Evolutionary conservation across 2,888 invertebrate species (phyloP), one percentile per base, ranked within the genome.

Genomic region (Pandemis cinnamomeana): DNA sequence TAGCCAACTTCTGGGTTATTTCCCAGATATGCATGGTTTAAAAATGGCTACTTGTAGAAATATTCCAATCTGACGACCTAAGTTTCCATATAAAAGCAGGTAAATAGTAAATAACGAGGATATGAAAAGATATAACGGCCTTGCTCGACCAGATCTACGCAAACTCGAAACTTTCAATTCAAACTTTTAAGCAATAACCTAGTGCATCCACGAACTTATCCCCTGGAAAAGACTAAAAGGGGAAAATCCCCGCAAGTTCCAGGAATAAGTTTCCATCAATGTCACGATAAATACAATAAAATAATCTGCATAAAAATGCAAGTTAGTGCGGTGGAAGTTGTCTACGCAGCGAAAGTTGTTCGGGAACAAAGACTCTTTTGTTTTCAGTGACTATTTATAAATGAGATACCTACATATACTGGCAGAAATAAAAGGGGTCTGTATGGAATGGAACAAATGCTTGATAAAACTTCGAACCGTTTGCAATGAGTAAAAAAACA

Each of bases 151-250:
- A 74, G 70, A 70, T 66, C 73, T 67, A 74, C 71, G 67, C 70
- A 67, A 71, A 74, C 74, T 70, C 62, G 46, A 67, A 74, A 74
- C 71, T 74, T 74, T 67, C n/a, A 61, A 71, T 71, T 62, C 70
- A 67, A 74, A 74, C 74, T 74, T 71, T 71, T 67, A 71, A 74
- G 74, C 74, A 74, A 74, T 74, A 74, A 74, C 71, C 74, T 67
- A 74, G 74, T 74, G 70, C 70, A 74, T 74, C 74, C 71, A 64
- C 27, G 53, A 73, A 74, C 74, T 74, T 74, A 71, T 74, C 27
- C 74, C 69, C 63, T 55, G 11, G 70, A 71, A 71, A 70, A 58
- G 60, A 70, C 71, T 67, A 71, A 74, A 71, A 74, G 70, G 61
- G 61, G 74, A 74, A 70, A 70, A 74, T 74, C 53, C 46, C 67